Conservation (phyloP, 2,888 invertebrate species). For the Polietes domitor region DNA sequence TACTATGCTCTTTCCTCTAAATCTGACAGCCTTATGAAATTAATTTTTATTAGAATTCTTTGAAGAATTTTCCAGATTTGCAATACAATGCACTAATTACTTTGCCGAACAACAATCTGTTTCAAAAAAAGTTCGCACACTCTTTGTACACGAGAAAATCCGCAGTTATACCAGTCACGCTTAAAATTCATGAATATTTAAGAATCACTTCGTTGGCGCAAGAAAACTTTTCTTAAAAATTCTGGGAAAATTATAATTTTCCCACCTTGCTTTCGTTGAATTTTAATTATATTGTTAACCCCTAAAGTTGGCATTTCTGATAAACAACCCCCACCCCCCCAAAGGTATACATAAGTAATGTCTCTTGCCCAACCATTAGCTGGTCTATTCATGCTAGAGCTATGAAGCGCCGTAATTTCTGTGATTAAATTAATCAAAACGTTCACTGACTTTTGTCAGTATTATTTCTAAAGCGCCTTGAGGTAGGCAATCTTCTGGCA, state of each 20-base stretch:
- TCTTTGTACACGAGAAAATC: background rate
- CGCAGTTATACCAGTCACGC: background rate
- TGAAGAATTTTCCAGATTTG: background rate
- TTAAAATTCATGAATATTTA: slow-evolving; percentile 17
- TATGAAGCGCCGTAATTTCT: no score
- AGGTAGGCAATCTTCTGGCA: background rate
- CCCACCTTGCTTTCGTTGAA: background rate
- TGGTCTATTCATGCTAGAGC: no score
- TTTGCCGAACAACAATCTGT: slow-evolving; percentile 9
- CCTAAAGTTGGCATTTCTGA: background rate
- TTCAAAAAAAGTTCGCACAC: background rate
- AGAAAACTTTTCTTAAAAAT: slow-evolving; percentile 1
- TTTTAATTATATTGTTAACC: slow-evolving; percentile 20
- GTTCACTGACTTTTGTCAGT: background rate
- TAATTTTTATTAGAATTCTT: background rate
- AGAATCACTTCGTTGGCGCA: background rate
- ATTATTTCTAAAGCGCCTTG: background rate
- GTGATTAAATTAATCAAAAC: background rate
- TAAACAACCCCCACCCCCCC: background rate
- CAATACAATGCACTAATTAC: slow-evolving; percentile 9
- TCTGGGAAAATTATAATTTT: slow-evolving; percentile 17
- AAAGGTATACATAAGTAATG: background rate
- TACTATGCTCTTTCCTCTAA: background rate
- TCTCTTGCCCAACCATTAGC: background rate
- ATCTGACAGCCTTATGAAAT: background rate